These are phyloP conservation scores for Parapsyche elsis DNA, from an alignment of 1,140 invertebrate species.

Conservation along the genomic window DNA sequence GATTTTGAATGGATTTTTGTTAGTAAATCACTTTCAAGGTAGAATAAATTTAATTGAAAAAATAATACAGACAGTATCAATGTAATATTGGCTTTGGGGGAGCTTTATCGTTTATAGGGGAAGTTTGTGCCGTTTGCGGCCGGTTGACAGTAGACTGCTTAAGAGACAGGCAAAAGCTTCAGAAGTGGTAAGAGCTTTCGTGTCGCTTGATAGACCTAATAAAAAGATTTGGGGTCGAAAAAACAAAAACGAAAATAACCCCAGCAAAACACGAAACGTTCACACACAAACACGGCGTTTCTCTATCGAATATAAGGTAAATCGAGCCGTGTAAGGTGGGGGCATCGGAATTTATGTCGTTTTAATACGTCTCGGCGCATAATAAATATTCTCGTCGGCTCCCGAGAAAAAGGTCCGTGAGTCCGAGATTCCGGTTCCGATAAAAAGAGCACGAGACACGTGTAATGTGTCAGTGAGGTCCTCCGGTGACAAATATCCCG, in stretches of 20 bases:
- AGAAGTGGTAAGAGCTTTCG: constrained; percentile 36
- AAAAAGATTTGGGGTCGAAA: constrained; percentile 19
- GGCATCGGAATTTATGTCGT: constrained; percentile 19
- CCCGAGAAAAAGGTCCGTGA: constrained; percentile 11
- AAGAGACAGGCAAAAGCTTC: constrained; percentile 33
- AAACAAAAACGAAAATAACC: neutral
- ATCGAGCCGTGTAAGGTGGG: neutral
- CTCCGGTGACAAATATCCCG: constrained; percentile 42
- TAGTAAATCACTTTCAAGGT: no score
- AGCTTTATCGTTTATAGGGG: neutral
- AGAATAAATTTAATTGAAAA: no score
- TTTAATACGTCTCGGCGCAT: constrained; percentile 9
- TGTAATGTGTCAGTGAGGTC: constrained; percentile 33
- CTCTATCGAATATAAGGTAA: neutral
- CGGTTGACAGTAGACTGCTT: constrained; percentile 35
- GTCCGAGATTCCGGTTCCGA: neutral
- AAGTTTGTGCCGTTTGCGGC: neutral
- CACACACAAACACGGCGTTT: neutral
- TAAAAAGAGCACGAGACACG: constrained; percentile 16
- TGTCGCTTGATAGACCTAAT: constrained; percentile 19
- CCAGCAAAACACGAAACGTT: neutral
- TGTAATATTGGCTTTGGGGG: neutral
- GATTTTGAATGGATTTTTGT: neutral
- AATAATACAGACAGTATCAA: neutral
- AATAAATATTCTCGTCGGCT: constrained; percentile 29